These are phyloP conservation scores for Xiphias gladius DNA, from an alignment of 2,113 vertebrate genomes.

Conservation along the genomic window DNA sequence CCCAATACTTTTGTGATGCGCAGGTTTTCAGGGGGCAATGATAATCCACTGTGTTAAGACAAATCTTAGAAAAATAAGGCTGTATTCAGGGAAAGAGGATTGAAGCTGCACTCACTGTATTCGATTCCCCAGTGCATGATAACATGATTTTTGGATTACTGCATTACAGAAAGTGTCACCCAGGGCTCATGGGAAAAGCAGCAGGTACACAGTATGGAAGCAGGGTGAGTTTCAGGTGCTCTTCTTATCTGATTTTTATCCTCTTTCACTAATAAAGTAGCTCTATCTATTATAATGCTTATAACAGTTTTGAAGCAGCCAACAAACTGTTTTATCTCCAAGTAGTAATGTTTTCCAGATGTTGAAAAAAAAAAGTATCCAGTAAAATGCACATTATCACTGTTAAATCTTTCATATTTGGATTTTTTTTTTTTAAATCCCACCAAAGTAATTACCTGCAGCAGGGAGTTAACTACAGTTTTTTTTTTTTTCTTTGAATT, in stretches of 20 bases:
- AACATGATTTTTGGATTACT: slow-evolving; percentile 84
- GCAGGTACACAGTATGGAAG: slow-evolving; percentile 53
- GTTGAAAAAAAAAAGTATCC: neutral
- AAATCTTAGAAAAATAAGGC: slow-evolving; percentile 69
- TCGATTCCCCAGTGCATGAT: slow-evolving; percentile 71
- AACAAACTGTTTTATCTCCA: neutral
- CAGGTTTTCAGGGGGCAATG: slow-evolving; percentile 65
- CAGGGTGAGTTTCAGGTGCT: slow-evolving; percentile 19
- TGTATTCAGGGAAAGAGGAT: slow-evolving; percentile 77
- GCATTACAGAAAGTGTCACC: slow-evolving; percentile 79
- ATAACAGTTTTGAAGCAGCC: neutral
- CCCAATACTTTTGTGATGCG: slow-evolving; percentile 45
- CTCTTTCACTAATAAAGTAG: neutral
- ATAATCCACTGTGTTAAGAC: slow-evolving; percentile 81
- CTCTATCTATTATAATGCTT: neutral
- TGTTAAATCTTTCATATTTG: neutral
- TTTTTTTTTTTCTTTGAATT: neutral
- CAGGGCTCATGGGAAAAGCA: slow-evolving; percentile 59
- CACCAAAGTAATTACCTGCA: neutral
- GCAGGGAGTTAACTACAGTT: neutral
- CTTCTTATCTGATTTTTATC: slow-evolving; percentile 29
- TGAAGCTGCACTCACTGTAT: slow-evolving; percentile 74
- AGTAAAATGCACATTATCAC: neutral
- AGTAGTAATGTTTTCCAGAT: slow-evolving; percentile 16
- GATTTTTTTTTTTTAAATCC: neutral